Evolutionary conservation across 1,140 invertebrate species (phyloP).

Genomic region (Drosophila tropicalis): DNA sequence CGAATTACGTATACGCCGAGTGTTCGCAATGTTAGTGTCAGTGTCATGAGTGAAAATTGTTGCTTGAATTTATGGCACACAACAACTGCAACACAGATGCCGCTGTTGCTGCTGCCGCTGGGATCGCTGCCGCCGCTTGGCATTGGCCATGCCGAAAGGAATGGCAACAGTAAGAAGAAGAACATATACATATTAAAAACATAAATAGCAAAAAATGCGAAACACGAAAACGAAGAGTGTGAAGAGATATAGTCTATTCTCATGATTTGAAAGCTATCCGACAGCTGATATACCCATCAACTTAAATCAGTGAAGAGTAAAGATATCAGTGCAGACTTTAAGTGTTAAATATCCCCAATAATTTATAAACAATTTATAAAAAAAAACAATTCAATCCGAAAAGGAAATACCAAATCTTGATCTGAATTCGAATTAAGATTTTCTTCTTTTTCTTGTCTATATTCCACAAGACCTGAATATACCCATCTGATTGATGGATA

Average conservation of each 20-base stretch:
- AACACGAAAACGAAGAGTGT: constrained; percentile 18
- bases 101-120: constrained; percentile 31
- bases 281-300: background rate
- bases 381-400: too few relatives aligned
- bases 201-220: constrained; percentile 24
- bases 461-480: background rate
- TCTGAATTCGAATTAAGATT: too few relatives aligned
- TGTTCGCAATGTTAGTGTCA: constrained; percentile 56
- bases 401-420: too few relatives aligned
- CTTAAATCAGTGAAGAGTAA: too few relatives aligned
- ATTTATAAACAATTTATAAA: too few relatives aligned
- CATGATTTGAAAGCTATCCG: background rate
- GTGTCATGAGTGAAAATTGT: constrained; percentile 54
- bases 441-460: too few relatives aligned
- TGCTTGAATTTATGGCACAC: constrained; percentile 64
- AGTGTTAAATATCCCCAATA: too few relatives aligned
- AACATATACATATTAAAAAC: constrained; percentile 34
- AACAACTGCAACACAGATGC: constrained; percentile 37
- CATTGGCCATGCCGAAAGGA: constrained; percentile 46
- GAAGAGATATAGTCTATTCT: background rate
- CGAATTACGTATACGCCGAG: constrained; percentile 16
- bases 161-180: constrained; percentile 6
- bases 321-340: too few relatives aligned
- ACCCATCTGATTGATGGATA: background rate
- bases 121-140: constrained; percentile 22